Percentiles rank a stretch among this genome's conserved stretches.
These are phyloP conservation scores for Empidonax traillii DNA, from an alignment of 2,113 vertebrate genomes.

Conservation along the genomic window DNA sequence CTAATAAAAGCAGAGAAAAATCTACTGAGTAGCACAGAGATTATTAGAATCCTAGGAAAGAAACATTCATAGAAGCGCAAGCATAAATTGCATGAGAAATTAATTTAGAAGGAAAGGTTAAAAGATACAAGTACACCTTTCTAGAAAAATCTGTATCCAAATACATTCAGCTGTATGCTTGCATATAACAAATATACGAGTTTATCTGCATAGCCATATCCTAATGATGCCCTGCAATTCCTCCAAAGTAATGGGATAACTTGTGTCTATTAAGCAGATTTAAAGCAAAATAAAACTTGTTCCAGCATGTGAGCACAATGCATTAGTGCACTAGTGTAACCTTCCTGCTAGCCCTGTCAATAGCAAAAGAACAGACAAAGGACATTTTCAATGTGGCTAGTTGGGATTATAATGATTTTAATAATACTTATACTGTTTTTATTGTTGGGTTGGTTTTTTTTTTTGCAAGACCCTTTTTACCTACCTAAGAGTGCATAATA, in stretches of 20 bases:
- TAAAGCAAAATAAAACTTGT: not conserved
- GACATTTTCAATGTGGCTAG: not conserved
- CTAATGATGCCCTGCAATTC: not conserved
- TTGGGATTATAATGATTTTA: not conserved
- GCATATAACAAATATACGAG: not conserved
- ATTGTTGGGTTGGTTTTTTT: not conserved
- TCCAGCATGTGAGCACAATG: not conserved
- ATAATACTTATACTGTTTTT: not conserved
- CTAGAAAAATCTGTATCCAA: not conserved
- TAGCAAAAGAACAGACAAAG: not conserved
- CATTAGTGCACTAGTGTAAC: not conserved
- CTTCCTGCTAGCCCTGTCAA: not conserved
- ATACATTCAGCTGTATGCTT: not conserved
- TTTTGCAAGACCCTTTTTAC: not conserved
- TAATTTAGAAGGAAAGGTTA: not conserved
- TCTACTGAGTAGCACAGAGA: not conserved
- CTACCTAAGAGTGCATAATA: not conserved
- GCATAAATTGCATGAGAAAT: not conserved
- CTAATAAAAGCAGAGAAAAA: not conserved
- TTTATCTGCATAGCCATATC: not conserved
- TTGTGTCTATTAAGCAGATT: not conserved
- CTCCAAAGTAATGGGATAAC: not conserved
- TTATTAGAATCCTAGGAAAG: not conserved
- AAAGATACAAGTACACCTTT: not conserved
- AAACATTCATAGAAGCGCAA: not conserved